Evolutionary conservation across 2,888 invertebrate genomes (phyloP), one percentile per base, ranked within the genome.

Genomic region (Spisula subtruncata): DNA sequence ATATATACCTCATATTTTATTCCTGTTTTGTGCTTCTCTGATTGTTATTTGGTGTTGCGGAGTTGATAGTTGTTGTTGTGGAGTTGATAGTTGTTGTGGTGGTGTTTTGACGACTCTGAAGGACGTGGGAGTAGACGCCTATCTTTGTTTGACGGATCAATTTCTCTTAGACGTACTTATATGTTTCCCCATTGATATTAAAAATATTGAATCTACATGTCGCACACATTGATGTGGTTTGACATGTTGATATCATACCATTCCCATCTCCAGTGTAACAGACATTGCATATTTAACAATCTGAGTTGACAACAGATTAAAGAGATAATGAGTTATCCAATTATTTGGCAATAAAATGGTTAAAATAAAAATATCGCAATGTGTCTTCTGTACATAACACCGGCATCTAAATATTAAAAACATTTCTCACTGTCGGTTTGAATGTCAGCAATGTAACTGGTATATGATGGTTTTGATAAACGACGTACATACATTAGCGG

Each of bases 311-410:
- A 75, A 14, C 18, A 14, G 16, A 12, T 75, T 75, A 32, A 32
- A n/a, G 32, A 4, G 35, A 75, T 35, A 75, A 35, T 75, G 32
- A 75, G 35, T 75, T 35, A 35, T 14, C 32, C 25, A 12, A 75
- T 75, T 75, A 75, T 75, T 75, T 75, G 32, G 75, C 75, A 32
- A 32, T 75, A 75, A 75, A 75, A 75, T 75, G 2, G 29, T 75
- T n/a, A 66, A 66, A 66, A 66, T 25, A 12, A 66, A 5, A 66
- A 10, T 10, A 66, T n/a, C 20, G 25, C 25, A n/a, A 66, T 66
- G 25, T 25, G 25, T 66, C 60, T 25, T 66, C n/a, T 25, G 25
- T 66, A 51, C 60, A 25, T 66, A n/a, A 25, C n/a, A 66, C 25
- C 60, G 8, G 25, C 6, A 66, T 66, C 25, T 66, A 66, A 66